A percentile compares a stretch with the other conserved stretches of the same genome.
Evolutionary conservation across 2,113 vertebrate species (phyloP).

Genomic region (Merops nubicus): DNA sequence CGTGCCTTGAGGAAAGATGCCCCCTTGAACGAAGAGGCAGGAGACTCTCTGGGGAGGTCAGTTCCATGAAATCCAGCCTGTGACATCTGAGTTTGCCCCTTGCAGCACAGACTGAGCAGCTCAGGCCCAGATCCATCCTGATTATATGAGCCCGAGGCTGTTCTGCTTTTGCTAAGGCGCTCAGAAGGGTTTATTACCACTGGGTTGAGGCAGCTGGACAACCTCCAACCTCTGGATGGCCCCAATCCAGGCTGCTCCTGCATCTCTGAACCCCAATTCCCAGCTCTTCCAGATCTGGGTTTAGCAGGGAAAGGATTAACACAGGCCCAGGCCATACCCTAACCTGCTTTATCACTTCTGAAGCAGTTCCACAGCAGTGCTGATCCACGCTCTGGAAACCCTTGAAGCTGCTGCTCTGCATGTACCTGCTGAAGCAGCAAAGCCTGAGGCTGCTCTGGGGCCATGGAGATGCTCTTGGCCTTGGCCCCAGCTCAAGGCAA

Average conservation of each 20-base stretch:
- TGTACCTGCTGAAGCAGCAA: background rate
- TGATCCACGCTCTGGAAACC: background rate
- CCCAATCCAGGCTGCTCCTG: rapidly evolving
- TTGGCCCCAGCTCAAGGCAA: background rate
- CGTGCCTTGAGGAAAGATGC: background rate
- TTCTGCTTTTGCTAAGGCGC: background rate
- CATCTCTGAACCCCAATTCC: rapidly evolving
- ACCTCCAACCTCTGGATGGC: background rate
- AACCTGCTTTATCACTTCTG: background rate
- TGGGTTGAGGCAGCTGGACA: background rate
- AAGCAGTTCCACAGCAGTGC: background rate
- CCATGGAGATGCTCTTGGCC: background rate
- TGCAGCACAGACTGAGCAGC: rapidly evolving
- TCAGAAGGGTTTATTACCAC: background rate
- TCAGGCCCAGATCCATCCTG: background rate
- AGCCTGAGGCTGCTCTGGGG: rapidly evolving
- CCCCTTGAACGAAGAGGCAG: background rate
- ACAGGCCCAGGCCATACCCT: background rate
- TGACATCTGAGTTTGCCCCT: background rate
- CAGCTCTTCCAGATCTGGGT: background rate
- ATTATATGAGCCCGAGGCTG: rapidly evolving
- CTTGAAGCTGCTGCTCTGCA: background rate
- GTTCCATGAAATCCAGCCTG: background rate
- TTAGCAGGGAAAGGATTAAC: background rate
- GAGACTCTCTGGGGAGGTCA: background rate